Evolutionary conservation across 2,888 invertebrate genomes (phyloP).

Genomic region (Folsomia manolachei): DNA sequence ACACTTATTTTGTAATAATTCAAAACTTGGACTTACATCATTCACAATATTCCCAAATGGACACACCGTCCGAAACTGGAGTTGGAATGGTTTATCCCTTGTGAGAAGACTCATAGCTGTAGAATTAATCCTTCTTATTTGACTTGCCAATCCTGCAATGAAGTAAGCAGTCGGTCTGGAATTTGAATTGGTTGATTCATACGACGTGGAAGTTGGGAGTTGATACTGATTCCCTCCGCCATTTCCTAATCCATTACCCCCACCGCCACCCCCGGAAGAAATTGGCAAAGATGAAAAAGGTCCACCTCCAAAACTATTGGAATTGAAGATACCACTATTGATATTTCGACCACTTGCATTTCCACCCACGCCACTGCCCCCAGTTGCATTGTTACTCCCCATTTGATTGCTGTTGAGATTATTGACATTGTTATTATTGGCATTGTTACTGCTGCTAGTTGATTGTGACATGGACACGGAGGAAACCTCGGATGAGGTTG

Average conservation of each 20-base stretch:
- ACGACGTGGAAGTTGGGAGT: conserved; percentile 24
- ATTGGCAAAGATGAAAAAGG: too few species aligned
- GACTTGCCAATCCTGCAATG: conserved; percentile 43
- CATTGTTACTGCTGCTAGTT: background rate
- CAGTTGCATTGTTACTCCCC: too few species aligned
- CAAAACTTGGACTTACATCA: conserved; percentile 39
- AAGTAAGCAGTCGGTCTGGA: conserved; percentile 34
- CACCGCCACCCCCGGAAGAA: background rate
- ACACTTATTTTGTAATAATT: background rate
- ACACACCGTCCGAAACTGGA: conserved; percentile 46
- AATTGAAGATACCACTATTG: background rate
- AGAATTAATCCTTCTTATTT: conserved; percentile 36
- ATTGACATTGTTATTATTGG: too few species aligned
- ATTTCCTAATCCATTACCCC: background rate
- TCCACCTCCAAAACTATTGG: background rate
- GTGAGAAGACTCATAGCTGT: conserved; percentile 33
- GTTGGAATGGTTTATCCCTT: conserved; percentile 36
- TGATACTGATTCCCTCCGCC: conserved; percentile 13
- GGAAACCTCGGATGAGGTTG: background rate
- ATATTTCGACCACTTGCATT: background rate
- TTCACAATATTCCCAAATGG: conserved; percentile 47
- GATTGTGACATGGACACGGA: background rate
- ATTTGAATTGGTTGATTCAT: conserved; percentile 19
- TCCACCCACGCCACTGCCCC: background rate
- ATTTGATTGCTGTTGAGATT: background rate